Conservation (phyloP, 2,888 invertebrate genomes). For the Spilosoma lubricipeda region DNA sequence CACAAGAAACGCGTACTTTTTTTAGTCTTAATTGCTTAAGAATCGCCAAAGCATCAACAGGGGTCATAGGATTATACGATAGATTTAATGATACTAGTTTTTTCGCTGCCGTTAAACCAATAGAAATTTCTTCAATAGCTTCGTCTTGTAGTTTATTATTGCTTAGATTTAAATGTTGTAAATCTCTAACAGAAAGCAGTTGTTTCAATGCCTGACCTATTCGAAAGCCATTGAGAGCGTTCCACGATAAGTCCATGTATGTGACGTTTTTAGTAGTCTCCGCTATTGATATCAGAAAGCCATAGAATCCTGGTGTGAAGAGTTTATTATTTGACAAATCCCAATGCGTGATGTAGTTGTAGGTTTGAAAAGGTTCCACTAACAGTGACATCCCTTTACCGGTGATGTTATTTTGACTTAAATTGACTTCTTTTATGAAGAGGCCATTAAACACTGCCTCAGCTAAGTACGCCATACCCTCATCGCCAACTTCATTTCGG, state of each 20-base stretch:
- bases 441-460: slow-evolving; percentile 58
- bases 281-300: slow-evolving; percentile 56
- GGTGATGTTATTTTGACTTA: slow-evolving; percentile 67
- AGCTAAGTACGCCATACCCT: slow-evolving; percentile 60
- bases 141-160: slow-evolving; percentile 66
- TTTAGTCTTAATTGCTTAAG: slow-evolving; percentile 55
- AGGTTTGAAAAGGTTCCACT: slow-evolving; percentile 62
- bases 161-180: slow-evolving; percentile 62
- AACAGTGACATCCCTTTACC: slow-evolving; percentile 58
- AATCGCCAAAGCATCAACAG: slow-evolving; percentile 59
- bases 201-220: slow-evolving; percentile 58
- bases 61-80: slow-evolving; percentile 69
- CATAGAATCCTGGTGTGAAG: slow-evolving; percentile 50
- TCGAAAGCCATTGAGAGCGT: slow-evolving; percentile 57
- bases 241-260: slow-evolving; percentile 72
- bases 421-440: slow-evolving; percentile 56
- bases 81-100: slow-evolving; percentile 64
- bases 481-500: slow-evolving; percentile 64
- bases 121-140: slow-evolving; percentile 49
- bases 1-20: slow-evolving; percentile 58
- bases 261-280: slow-evolving; percentile 57
- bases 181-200: slow-evolving; percentile 54
- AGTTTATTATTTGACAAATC: slow-evolving; percentile 75
- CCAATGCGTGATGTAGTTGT: slow-evolving; percentile 62
- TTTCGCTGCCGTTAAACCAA: slow-evolving; percentile 54